Percentiles rank a stretch among this genome's conserved stretches.
These are phyloP conservation scores for Elaphurus davidianus DNA, from an alignment of 2,113 vertebrate species.

Conservation along the genomic window DNA sequence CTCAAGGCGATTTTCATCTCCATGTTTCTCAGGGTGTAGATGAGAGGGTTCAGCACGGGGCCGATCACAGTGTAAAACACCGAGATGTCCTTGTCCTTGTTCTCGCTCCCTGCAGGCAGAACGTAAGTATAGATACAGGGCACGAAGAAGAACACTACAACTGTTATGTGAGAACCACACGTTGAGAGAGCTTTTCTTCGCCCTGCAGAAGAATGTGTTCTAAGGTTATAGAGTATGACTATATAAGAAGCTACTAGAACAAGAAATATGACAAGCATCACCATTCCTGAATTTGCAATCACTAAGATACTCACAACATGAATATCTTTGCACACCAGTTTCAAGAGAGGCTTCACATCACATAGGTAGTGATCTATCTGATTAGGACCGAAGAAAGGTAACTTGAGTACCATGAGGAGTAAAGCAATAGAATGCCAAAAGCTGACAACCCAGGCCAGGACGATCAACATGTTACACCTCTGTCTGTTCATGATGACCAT, in stretches of 20 bases:
- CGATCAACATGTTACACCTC: not conserved
- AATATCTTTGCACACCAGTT: slow-evolving; percentile 29
- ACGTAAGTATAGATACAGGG: slow-evolving; percentile 21
- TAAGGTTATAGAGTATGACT: not conserved
- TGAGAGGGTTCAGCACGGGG: slow-evolving; percentile 39
- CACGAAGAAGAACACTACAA: slow-evolving; percentile 25
- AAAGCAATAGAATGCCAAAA: not conserved
- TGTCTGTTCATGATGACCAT: not conserved
- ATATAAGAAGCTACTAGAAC: slow-evolving; percentile 33
- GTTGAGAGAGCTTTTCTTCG: slow-evolving; percentile 34
- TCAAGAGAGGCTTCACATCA: slow-evolving; percentile 44
- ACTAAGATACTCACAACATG: not conserved
- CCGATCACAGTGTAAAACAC: slow-evolving; percentile 54
- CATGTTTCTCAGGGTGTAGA: not conserved
- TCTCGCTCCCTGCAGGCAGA: not conserved
- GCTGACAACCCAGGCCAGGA: not conserved
- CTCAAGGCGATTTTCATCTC: slow-evolving; percentile 33
- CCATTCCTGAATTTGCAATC: slow-evolving; percentile 26
- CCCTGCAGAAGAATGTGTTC: not conserved
- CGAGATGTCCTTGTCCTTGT: slow-evolving; percentile 50
- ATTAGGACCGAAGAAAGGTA: slow-evolving; percentile 49
- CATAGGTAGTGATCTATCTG: slow-evolving; percentile 26
- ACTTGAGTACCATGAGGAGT: not conserved
- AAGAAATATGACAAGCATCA: not conserved
- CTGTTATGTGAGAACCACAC: slow-evolving; percentile 24